Percentiles rank a stretch among this genome's conserved stretches.
These are phyloP conservation scores for Dicycla oo DNA, from an alignment of 2,888 invertebrate genomes.

Conservation along the genomic window DNA sequence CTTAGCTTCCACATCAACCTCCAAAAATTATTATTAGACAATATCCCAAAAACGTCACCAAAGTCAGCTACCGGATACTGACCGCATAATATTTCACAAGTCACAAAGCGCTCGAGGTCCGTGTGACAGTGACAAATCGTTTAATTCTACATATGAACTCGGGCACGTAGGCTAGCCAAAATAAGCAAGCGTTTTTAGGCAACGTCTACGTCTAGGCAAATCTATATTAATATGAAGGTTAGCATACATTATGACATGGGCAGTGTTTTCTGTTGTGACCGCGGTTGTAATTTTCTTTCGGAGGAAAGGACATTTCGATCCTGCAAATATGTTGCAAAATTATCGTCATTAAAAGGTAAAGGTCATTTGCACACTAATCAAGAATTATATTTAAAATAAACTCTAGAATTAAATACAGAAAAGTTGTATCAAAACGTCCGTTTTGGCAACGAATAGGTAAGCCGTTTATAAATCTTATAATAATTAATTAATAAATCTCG, in stretches of 20 bases:
- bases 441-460: too few relatives aligned
- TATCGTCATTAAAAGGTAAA: too few relatives aligned
- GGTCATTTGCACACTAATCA: too few relatives aligned
- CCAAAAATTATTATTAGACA: slow-evolving; percentile 61
- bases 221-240: slow-evolving; percentile 47
- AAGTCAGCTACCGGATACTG: slow-evolving; percentile 59
- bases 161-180: slow-evolving; percentile 56
- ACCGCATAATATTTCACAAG: slow-evolving; percentile 73
- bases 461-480: too few relatives aligned
- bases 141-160: slow-evolving; percentile 67
- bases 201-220: slow-evolving; percentile 24
- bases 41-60: slow-evolving; percentile 59
- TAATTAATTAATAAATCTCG: too few relatives aligned
- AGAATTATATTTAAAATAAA: too few relatives aligned
- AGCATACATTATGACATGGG: slow-evolving; percentile 21
- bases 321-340: too few relatives aligned
- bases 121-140: slow-evolving; percentile 71
- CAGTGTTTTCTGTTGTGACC: slow-evolving; percentile 10
- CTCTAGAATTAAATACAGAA: too few relatives aligned
- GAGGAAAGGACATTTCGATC: too few relatives aligned
- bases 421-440: too few relatives aligned
- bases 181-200: slow-evolving; percentile 64
- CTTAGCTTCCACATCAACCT: slow-evolving; percentile 18
- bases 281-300: slow-evolving; percentile 4
- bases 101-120: slow-evolving; percentile 68